Evolutionary conservation across 2,888 invertebrate genomes (phyloP), one percentile per base, ranked within the genome.

Genomic region (Phorcus lineatus): DNA sequence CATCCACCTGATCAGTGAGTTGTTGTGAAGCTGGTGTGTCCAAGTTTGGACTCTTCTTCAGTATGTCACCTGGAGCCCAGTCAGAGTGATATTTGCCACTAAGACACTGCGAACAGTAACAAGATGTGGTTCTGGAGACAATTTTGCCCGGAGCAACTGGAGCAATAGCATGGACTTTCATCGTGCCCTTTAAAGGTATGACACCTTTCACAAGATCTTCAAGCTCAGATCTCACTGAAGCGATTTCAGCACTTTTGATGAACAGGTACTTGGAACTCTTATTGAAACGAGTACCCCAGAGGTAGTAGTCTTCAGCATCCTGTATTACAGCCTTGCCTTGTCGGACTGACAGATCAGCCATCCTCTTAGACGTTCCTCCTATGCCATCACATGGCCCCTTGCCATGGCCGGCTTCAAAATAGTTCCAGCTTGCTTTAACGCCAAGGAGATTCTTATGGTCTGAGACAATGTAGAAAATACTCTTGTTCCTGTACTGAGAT

Each of bases 401-500:
- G 1, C 81, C 78, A 54, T 83, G 82, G 2, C 84, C 83, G 0
- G 79, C 40, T 52, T 85, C 79, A 78, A 82, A 84, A 57, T 78
- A 83, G 17, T 82, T 81, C 85, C 86, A 85, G 4, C 24, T 67
- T 7, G 85, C 82, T 1, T 52, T 6, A 1, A 36, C n/a, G 1
- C 77, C 80, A 76, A 77, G 75, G 11, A 80, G 13, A 17, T 75
- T 53, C 40, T 75, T 9, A 47, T 85, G 83, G 66, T 84, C 76
- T 24, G 80, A 67, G 6, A 84, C 53, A 16, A 80, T 22, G 40
- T 78, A 54, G 74, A 84, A 85, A 0, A 82, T 78, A 2, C 67
- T 57, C 62, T 85, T 84, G 67, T 85, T 86, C 13, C 76, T 3
- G 74, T 85, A 86, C 24, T 85, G 85, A 13, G 81, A 80, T 40